Percentiles rank a stretch among this genome's conserved stretches.
phyloP scores from a whole-genome alignment of 2,797 vertebrate genomes.

The Lepus oiostolus region DNA sequence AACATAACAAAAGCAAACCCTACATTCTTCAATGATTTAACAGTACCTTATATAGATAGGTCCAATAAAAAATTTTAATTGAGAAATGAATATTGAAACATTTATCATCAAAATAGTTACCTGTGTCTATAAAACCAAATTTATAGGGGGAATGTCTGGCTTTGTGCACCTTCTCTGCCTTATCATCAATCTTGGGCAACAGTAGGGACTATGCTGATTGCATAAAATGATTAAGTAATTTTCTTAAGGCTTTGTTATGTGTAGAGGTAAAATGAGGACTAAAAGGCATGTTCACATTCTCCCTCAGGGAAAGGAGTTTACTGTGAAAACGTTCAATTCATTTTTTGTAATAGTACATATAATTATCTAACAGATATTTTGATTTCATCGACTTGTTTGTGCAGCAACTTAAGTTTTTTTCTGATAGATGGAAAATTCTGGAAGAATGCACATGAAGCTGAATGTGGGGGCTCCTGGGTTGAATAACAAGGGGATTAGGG shows the following conservation, averaged over 20 bases:
- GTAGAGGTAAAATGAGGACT: neutral
- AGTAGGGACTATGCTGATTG: neutral
- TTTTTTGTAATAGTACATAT: neutral
- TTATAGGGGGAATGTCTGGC: neutral
- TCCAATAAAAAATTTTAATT: neutral
- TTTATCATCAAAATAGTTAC: neutral
- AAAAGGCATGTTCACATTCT: neutral
- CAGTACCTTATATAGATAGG: neutral
- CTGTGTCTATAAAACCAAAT: neutral
- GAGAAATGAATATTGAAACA: slow-evolving; percentile 24
- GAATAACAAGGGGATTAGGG: neutral
- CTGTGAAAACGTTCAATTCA: neutral
- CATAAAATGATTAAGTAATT: neutral
- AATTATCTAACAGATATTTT: neutral
- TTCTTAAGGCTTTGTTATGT: neutral
- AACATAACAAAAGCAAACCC: neutral
- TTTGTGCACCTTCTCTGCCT: neutral
- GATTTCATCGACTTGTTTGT: neutral
- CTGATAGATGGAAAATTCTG: neutral
- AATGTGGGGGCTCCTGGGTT: neutral
- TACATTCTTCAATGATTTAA: slow-evolving; percentile 16
- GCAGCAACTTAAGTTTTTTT: neutral
- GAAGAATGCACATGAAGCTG: neutral
- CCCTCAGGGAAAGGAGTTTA: neutral
- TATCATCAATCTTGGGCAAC: neutral